phyloP scores from a whole-genome alignment of 2,797 vertebrate genomes.

The Pteropus rufus region DNA sequence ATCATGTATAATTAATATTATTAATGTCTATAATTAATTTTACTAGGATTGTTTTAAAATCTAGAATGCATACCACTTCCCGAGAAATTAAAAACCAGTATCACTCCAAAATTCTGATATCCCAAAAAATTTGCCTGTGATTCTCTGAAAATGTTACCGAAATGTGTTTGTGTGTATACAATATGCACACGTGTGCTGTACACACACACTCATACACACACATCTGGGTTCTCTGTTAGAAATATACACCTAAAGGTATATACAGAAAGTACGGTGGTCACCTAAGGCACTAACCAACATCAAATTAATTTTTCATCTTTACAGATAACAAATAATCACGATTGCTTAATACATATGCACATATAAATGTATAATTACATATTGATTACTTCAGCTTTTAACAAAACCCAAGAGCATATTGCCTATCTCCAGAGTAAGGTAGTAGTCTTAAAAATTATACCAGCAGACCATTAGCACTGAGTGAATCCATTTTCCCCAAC shows the following conservation, averaged over 20 bases:
- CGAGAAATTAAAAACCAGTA: slow-evolving; percentile 47
- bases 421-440: slow-evolving; percentile 78
- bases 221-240: background rate
- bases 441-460: slow-evolving; percentile 80
- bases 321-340: slow-evolving; percentile 81
- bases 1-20: background rate
- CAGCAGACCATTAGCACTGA: slow-evolving; percentile 88
- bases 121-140: slow-evolving; percentile 50
- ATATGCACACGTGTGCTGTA: fast-evolving
- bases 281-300: slow-evolving; percentile 68
- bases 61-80: background rate
- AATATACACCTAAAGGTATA: slow-evolving; percentile 56
- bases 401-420: slow-evolving; percentile 77
- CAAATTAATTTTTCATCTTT: slow-evolving; percentile 77
- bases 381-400: slow-evolving; percentile 84
- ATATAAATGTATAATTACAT: slow-evolving; percentile 79
- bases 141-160: background rate
- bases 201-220: background rate
- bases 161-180: background rate
- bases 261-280: slow-evolving; percentile 60
- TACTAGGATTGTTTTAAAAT: slow-evolving; percentile 39
- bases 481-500: slow-evolving; percentile 89
- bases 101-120: slow-evolving; percentile 53
- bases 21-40: background rate
- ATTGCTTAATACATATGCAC: slow-evolving; percentile 76